Evolutionary conservation across 92 coral and sea anemone genomes (phyloP), one percentile per base, ranked within the genome.

Genomic region (Parazoanthus darwini): DNA sequence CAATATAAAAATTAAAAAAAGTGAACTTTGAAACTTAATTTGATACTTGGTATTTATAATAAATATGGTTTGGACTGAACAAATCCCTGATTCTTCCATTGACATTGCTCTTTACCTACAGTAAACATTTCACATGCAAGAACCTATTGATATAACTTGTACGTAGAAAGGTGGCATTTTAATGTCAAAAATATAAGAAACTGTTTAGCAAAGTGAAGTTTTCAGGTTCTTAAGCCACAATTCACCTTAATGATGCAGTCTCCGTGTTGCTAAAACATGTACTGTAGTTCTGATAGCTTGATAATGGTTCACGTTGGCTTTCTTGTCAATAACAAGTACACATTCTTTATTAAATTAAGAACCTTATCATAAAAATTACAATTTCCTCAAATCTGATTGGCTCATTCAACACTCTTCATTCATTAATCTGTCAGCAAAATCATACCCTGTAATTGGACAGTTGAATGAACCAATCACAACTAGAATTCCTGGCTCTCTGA

Each of bases 361-460:
- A 66, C 72, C 72, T 66, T 66, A 66, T 66, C 72, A 66, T 66
- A 66, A 66, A 44, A 44, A 44, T 44, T 44, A 44, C 50, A 44
- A 44, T 44, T 44, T 44, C 2, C 50, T 44, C 50, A 29, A 29
- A 29, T 29, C 33, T 29, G 33, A 29, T 29, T 29, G 33, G 33
- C 33, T 29, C 33, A 29, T 68, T 68, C 74, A 68, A 68, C 74
- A 68, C 74, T 67, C 74, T 68, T 68, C 25, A 68, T 68, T 22
- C 74, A 22, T 68, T 68, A 68, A 68, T 68, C 74, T 68, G 74
- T 68, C 74, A 68, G 74, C 74, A 68, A 68, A 68, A 68, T 68
- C 74, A 68, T 68, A 68, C 74, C 74, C 74, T 67, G 74, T 67
- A 67, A 67, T 29, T 29, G 33, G 33, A 29, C 33, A 29, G 33